A percentile compares a stretch with the other conserved stretches of the same genome.
phyloP scores from a whole-genome alignment of 2,113 vertebrate genomes.

The Lepisosteus oculatus region DNA sequence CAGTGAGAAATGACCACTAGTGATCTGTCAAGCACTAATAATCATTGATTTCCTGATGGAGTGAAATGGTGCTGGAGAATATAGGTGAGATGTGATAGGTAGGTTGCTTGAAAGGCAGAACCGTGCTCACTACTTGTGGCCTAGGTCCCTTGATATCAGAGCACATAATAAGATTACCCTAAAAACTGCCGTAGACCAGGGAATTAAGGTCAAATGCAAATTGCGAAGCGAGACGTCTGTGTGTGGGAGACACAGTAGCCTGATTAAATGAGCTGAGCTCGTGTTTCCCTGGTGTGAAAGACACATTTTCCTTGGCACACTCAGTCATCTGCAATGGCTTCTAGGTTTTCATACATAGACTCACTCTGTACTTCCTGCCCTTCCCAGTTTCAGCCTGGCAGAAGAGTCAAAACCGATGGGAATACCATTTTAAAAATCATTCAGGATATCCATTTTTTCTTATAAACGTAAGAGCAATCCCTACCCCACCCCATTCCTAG shows the following conservation, averaged over 20 bases:
- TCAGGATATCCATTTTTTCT: too few species aligned
- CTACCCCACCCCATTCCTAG: too few species aligned
- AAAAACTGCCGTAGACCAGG: slow-evolving; percentile 49
- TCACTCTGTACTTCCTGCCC: neutral
- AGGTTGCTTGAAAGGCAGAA: slow-evolving; percentile 33
- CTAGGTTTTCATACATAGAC: slow-evolving; percentile 23
- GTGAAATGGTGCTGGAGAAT: neutral
- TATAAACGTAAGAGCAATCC: too few species aligned
- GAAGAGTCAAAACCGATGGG: too few species aligned
- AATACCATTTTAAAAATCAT: too few species aligned
- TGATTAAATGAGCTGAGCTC: slow-evolving; percentile 53
- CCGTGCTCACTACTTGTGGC: neutral
- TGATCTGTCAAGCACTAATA: slow-evolving; percentile 14
- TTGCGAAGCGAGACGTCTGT: slow-evolving; percentile 69
- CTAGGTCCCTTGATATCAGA: slow-evolving; percentile 41
- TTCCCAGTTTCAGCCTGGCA: neutral
- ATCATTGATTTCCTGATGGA: slow-evolving; percentile 13
- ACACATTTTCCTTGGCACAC: slow-evolving; percentile 54
- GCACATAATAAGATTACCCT: slow-evolving; percentile 69
- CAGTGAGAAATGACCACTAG: slow-evolving; percentile 1
- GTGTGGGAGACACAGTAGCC: slow-evolving; percentile 48
- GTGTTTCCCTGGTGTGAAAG: slow-evolving; percentile 44
- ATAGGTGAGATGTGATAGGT: slow-evolving; percentile 22
- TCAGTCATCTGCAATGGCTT: slow-evolving; percentile 31
- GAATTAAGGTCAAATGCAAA: slow-evolving; percentile 75